Conservation (phyloP, 1,140 invertebrate genomes). For the Phthorimaea operculella region DNA sequence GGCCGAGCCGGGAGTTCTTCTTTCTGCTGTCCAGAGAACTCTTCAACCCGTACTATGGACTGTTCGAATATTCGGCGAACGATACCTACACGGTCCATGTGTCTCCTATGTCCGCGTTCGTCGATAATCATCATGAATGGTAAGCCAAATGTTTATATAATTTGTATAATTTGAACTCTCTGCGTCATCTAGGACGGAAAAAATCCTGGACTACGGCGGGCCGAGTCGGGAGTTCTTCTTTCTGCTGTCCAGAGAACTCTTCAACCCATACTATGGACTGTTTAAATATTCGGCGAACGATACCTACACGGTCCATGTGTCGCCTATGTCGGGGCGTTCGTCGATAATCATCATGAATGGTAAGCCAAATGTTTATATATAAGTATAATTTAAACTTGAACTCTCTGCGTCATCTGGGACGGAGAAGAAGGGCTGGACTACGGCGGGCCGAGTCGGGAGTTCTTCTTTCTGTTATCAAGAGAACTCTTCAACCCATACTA, state of each 20-base stretch:
- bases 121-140: slow-evolving; percentile 99
- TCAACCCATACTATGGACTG: slow-evolving; percentile 98
- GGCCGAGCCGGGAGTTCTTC: slow-evolving; percentile 96
- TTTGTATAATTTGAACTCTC: no score
- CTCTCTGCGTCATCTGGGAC: slow-evolving; percentile 95
- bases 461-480: slow-evolving; percentile 95
- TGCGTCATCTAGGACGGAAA: slow-evolving; percentile 96
- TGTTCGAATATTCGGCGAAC: slow-evolving; percentile 98
- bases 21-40: slow-evolving; percentile 95
- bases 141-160: no score
- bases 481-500: slow-evolving; percentile 99
- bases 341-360: slow-evolving; percentile 99
- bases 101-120: slow-evolving; percentile 96
- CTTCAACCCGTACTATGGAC: slow-evolving; percentile 98
- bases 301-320: slow-evolving; percentile 97
- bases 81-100: slow-evolving; percentile 98
- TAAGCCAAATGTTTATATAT: no score
- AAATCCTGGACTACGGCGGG: slow-evolving; percentile 97
- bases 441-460: slow-evolving; percentile 94
- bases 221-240: slow-evolving; percentile 98
- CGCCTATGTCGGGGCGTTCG: slow-evolving; percentile 96
- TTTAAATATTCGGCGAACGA: slow-evolving; percentile 99
- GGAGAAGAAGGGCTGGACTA: slow-evolving; percentile 98
- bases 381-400: no score
- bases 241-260: slow-evolving; percentile 92